phyloP scores from a whole-genome alignment of 1,140 invertebrate genomes.

The Tetranychus urticae region DNA sequence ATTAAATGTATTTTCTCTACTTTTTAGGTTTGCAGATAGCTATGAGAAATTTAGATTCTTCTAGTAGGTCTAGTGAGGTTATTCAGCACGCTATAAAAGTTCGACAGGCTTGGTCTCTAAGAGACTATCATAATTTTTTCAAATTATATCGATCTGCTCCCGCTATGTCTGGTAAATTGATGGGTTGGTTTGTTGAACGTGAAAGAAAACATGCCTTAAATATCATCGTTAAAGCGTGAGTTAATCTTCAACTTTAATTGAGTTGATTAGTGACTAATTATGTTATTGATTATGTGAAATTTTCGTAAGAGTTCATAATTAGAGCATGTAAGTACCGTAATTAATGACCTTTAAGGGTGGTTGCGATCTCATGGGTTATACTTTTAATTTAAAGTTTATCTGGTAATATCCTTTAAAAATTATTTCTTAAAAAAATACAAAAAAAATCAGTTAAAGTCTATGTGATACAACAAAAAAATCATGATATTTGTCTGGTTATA shows the following conservation, averaged over 20 bases:
- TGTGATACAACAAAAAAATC: too few species aligned
- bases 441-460: too few species aligned
- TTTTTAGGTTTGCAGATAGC: conserved; percentile 66
- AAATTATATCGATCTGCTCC: conserved; percentile 60
- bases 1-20: neutral
- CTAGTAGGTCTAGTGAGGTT: conserved; percentile 36
- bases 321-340: too few species aligned
- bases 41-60: conserved; percentile 37
- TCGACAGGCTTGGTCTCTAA: conserved; percentile 63
- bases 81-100: conserved; percentile 64
- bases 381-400: too few species aligned
- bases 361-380: too few species aligned
- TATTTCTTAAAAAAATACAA: too few species aligned
- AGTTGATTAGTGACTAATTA: too few species aligned
- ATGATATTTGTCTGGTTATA: too few species aligned
- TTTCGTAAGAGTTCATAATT: too few species aligned
- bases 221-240: conserved; percentile 78
- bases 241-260: neutral
- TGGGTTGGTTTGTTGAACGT: conserved; percentile 87
- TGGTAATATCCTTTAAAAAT: too few species aligned
- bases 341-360: too few species aligned
- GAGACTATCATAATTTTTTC: conserved; percentile 79
- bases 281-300: too few species aligned
- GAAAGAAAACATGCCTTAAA: conserved; percentile 73
- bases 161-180: conserved; percentile 80